Base-by-base conservation (phyloP, 2,888 invertebrate genomes). In the Notodonta dromedarius region DNA sequence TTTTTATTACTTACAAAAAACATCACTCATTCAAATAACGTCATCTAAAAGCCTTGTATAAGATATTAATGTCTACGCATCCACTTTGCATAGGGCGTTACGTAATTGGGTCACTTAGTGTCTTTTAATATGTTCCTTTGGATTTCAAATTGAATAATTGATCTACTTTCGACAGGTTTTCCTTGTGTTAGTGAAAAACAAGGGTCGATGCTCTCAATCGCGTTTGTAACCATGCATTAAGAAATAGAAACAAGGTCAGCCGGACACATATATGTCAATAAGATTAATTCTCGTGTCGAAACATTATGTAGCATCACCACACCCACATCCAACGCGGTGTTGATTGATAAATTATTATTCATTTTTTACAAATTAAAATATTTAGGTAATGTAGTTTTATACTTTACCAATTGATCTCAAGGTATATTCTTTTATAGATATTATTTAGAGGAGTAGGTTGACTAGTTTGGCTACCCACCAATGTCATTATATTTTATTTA, bases 211-310 rank as follows among this genome's bases (percentile, higher is more conserved):
- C 44, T 48, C 58, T 62, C 63, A 60, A 53, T 61, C 61, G 40
- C 44, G 62, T 64, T 44, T 51, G 56, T 56, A 24, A 44, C 54
- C 54, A 56, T 56, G 9, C 12, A 59, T 81, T 74, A 66, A 66
- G 77, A 74, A 80, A 82, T 66, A 58, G 55, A 61, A 65, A 63
- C 77, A 75, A 79, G 79, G 79, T 66, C 66, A 66, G 42, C 58
- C 63, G 63, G 44, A 50, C 56, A 61, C 57, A 70, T 67, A 78
- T 74, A 71, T 76, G 74, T 76, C 74, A 79, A 77, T 73, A 65
- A 69, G 56, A 71, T 71, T 65, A 57, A 67, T 71, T 66, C 53
- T 61, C 56, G 66, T 58, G 55, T 53, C 56, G 56, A 16, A 56
- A 56, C 13, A 24, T 56, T 56, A 44, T 56, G 40, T 57, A 63